Evolutionary conservation across 1,140 invertebrate genomes (phyloP), one percentile per base, ranked within the genome.

Genomic region (Stratiolaelaps scimitus): DNA sequence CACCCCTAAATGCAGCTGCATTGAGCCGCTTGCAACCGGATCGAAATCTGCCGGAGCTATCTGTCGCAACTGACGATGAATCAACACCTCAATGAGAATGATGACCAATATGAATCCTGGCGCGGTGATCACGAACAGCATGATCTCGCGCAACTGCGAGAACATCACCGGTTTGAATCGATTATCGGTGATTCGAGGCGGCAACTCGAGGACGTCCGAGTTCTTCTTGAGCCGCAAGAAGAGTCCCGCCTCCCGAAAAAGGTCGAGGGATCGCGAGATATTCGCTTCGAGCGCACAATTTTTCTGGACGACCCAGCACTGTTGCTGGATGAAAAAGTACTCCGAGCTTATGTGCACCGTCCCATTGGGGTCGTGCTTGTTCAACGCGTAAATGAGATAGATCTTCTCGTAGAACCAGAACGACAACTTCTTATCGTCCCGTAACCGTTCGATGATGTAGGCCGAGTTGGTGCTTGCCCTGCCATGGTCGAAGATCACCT

Each of bases 281-380:
- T 2, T 17, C 20, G 15, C 4, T 23, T 60, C 53, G 23, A 60
- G 23, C 1, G 15, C 53, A 34, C 53, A 60, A 26, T 60, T 60
- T 23, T 60, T 60, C 53, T 60, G 53, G 2, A 60, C 17, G 2
- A 60, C 17, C 53, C 53, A 60, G 53, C 53, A 60, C 10, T 60
- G 53, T 15, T 26, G 53, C 20, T 20, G 17, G 15, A 60, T 60
- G 10, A 60, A 26, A 34, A 60, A n/a, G 53, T n/a, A 60, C 1
- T 60, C 53, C 53, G 53, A 60, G 23, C 53, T 60, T n/a, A 60
- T 26, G 23, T 60, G 53, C 26, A 60, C 2, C 17, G 26, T 60
- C 2, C 53, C 4, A 23, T 60, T 60, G 13, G 26, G 53, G 20
- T 60, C 53, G 23, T 29, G 26, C 13, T 23, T n/a, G 34, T 26